Evolutionary conservation across 2,888 invertebrate genomes (phyloP), one percentile per base, ranked within the genome.

Genomic region (Lumbricus terrestris): DNA sequence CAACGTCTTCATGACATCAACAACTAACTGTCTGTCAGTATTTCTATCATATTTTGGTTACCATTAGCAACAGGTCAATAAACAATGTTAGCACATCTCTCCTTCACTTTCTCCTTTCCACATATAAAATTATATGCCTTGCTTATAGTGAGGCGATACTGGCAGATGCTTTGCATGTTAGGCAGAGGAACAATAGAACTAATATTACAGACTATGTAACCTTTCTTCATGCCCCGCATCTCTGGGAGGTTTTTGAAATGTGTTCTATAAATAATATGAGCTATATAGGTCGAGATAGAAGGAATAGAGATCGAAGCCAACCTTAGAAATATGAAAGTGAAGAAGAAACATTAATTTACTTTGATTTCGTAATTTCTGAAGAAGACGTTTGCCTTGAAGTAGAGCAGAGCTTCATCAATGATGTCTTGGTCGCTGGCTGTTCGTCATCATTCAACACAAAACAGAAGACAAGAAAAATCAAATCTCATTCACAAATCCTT

Each of bases 311-410:
- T n/a, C n/a, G n/a, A n/a, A 69, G 29, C 16, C 29, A 29, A 69
- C 69, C 13, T 29, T 11, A 69, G n/a, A 69, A 1, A 8, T n/a
- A 69, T 0, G 29, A n/a, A n/a, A 69, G 11, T 69, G n/a, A 69
- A n/a, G n/a, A n/a, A 6, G n/a, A 69, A n/a, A 69, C 8, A 69
- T 69, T n/a, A 16, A 69, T n/a, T 69, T 47, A 98, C 98, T 96
- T 99, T 99, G 91, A 99, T 98, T 96, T 99, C 99, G 95, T 99
- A 99, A 69, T 98, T 99, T 93, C 99, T 96, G 95, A 99, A 99
- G 95, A 99, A 99, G 0, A 99, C 98, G 96, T 99, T 99, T 0
- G 99, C 99, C 96, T 98, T 99, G 95, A 99, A 99, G 95, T 97
- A 99, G 94, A 97, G 97, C 69, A 99, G 96, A 90, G 99, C 98